Conservation (phyloP, 1,140 invertebrate genomes). For the Littorina saxatilis region DNA sequence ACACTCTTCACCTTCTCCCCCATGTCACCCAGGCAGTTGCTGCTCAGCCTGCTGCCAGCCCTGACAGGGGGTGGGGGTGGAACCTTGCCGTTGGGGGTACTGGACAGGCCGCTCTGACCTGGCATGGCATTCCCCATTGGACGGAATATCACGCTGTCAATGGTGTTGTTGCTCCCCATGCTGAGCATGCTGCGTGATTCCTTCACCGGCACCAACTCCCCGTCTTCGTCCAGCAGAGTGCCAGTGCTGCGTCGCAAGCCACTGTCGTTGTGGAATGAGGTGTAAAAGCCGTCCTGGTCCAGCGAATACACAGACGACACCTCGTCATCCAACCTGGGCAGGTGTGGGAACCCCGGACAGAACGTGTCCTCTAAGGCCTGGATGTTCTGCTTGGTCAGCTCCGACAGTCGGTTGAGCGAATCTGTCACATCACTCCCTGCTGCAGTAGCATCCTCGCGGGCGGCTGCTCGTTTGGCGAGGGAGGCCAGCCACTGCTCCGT, state of each 20-base stretch:
- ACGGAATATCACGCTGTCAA: slow-evolving; percentile 66
- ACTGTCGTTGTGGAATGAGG: slow-evolving; percentile 96
- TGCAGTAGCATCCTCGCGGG: slow-evolving; percentile 55
- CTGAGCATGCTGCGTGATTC: slow-evolving; percentile 56
- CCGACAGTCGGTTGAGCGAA: slow-evolving; percentile 53
- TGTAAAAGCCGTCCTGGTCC: slow-evolving; percentile 98
- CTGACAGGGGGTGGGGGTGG: slow-evolving; percentile 56
- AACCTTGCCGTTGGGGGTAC: slow-evolving; percentile 22
- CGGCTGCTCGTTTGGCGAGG: slow-evolving; percentile 59
- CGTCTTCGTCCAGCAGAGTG: slow-evolving; percentile 56
- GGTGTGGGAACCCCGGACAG: slow-evolving; percentile 46
- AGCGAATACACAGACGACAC: slow-evolving; percentile 95
- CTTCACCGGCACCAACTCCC: slow-evolving; percentile 52
- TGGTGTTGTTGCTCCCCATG: slow-evolving; percentile 54
- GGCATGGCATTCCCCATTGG: slow-evolving; percentile 32
- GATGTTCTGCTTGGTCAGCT: slow-evolving; percentile 66
- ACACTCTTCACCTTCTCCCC: background rate
- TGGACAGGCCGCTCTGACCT: background rate
- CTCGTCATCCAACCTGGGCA: slow-evolving; percentile 83
- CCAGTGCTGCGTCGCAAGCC: slow-evolving; percentile 79
- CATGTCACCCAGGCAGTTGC: slow-evolving; percentile 40
- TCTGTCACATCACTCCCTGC: slow-evolving; percentile 54
- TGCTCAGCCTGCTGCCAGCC: slow-evolving; percentile 33
- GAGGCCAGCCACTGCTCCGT: slow-evolving; percentile 65
- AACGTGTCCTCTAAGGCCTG: slow-evolving; percentile 66